Evolutionary conservation across 2,888 invertebrate genomes (phyloP).

Genomic region (Scaptomyza caliginosa): DNA sequence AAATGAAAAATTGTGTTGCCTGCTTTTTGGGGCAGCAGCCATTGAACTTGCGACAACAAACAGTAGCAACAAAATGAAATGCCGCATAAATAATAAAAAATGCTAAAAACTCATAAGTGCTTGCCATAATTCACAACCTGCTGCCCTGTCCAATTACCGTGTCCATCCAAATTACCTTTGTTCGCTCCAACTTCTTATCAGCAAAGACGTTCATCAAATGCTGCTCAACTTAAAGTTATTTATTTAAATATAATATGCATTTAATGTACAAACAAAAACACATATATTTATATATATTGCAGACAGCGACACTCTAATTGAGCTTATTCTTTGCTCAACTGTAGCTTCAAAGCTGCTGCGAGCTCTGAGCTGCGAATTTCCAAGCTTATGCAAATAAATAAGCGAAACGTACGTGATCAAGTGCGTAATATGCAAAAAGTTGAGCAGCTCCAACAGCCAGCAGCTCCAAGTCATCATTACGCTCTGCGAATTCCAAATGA

Average conservation of each 20-base stretch:
- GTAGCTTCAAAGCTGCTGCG: conserved; percentile 27
- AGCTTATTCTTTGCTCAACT: conserved; percentile 58
- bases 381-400: conserved; percentile 76
- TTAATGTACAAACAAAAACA: background rate
- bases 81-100: conserved; percentile 62
- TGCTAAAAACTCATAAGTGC: conserved; percentile 70
- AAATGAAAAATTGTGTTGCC: conserved; percentile 73
- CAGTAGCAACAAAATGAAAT: conserved; percentile 54
- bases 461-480: conserved; percentile 62
- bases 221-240: conserved; percentile 4
- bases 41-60: conserved; percentile 72
- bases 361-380: conserved; percentile 28
- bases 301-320: conserved; percentile 55
- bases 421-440: conserved; percentile 78
- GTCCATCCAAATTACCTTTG: conserved; percentile 55
- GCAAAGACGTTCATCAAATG: conserved; percentile 30
- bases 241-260: conserved; percentile 10
- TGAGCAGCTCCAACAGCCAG: conserved; percentile 31
- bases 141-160: conserved; percentile 60
- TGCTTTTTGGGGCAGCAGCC: conserved; percentile 59
- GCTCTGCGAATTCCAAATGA: conserved; percentile 72
- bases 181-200: conserved; percentile 47
- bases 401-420: conserved; percentile 70
- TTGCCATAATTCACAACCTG: conserved; percentile 60
- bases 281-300: background rate